phyloP scores from a whole-genome alignment of 2,797 vertebrate species.

The Melanogrammus aeglefinus region DNA sequence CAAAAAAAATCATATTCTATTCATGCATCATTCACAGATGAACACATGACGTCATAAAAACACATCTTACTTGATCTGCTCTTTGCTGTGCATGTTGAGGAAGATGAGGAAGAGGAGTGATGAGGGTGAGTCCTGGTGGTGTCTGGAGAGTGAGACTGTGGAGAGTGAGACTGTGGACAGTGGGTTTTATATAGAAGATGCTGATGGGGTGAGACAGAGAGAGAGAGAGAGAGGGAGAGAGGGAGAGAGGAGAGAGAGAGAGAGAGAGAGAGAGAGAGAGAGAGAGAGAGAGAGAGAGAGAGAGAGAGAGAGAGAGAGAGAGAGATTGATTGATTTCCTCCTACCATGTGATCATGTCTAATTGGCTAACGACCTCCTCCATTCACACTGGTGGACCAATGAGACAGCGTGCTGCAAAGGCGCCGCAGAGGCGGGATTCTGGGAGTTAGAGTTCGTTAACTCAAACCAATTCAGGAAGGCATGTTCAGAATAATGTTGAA shows the following conservation, averaged over 20 bases:
- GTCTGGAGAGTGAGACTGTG: neutral
- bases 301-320: neutral
- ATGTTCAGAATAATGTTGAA: neutral
- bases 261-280: neutral
- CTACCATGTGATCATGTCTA: neutral
- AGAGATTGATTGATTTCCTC: neutral
- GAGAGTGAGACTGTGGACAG: neutral
- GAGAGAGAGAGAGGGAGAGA: neutral
- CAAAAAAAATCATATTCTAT: neutral
- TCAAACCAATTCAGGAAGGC: neutral
- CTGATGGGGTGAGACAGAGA: neutral
- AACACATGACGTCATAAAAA: neutral
- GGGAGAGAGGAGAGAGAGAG: slow-evolving; percentile 8
- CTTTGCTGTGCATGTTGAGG: slow-evolving; percentile 60
- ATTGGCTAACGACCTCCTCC: slow-evolving; percentile 13
- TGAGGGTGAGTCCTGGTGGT: neutral
- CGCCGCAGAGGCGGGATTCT: neutral
- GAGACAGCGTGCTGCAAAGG: slow-evolving; percentile 3
- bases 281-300: slow-evolving; percentile 24
- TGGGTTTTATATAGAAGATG: neutral
- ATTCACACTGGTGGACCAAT: slow-evolving; percentile 60
- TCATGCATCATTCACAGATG: neutral
- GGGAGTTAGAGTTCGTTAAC: neutral
- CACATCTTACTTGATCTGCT: slow-evolving; percentile 59
- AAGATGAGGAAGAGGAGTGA: slow-evolving; percentile 14